Percentiles rank a stretch among this genome's conserved stretches.
Conservation (phyloP, 1,140 invertebrate species). For the Heliconius eleuchia region DNA sequence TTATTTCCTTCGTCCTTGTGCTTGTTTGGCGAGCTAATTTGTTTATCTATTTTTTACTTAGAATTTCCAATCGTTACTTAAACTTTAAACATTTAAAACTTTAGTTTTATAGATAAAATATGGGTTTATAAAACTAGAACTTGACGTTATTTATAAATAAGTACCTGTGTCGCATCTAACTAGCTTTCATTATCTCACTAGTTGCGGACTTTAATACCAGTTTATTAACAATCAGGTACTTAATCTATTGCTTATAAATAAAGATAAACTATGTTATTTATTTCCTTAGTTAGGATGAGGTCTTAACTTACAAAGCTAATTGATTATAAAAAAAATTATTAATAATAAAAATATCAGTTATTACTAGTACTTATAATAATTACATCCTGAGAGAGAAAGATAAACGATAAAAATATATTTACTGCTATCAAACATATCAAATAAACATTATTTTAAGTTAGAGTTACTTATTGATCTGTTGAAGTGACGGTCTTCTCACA, state of each 20-base stretch:
- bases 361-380: too few species aligned
- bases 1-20: slow-evolving; percentile 7
- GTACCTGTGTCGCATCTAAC: background rate
- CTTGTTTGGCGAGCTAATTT: background rate
- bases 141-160: background rate
- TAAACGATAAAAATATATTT: too few species aligned
- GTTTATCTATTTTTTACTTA: background rate
- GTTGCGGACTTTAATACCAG: slow-evolving; percentile 9
- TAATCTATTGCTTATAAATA: background rate
- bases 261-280: background rate
- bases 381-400: too few species aligned
- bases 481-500: background rate
- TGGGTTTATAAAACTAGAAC: background rate
- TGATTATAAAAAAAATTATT: too few species aligned
- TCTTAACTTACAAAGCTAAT: too few species aligned
- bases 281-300: background rate
- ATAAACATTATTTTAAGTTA: background rate
- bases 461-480: background rate
- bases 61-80: background rate
- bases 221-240: slow-evolving; percentile 19
- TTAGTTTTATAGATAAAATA: background rate
- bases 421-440: too few species aligned
- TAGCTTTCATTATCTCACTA: slow-evolving; percentile 11
- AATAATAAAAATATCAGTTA: too few species aligned
- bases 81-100: background rate